Percentiles rank a stretch among this genome's conserved stretches.
Conservation (phyloP, 2,113 vertebrate species). For the Irena cyanogastra region DNA sequence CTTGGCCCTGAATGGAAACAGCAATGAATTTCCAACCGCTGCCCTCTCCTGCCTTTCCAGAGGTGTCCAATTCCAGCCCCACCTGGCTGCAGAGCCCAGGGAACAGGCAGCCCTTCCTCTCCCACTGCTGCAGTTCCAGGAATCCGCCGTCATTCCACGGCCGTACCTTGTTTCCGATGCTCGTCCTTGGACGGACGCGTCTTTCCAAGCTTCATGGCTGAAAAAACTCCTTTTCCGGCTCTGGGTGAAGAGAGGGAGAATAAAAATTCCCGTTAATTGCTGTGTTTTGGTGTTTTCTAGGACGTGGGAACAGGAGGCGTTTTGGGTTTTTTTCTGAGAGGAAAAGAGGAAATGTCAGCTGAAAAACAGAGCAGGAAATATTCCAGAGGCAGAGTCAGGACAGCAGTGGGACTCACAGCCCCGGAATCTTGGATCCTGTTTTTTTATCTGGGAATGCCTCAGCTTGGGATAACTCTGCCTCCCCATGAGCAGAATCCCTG, state of each 20-base stretch:
- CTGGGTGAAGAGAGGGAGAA: conserved; percentile 43
- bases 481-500: neutral
- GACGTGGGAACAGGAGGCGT: rapidly evolving
- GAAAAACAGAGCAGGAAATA: neutral
- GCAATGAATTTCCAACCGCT: rapidly evolving
- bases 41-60: neutral
- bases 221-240: conserved; percentile 87
- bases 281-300: neutral
- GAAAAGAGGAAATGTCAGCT: neutral
- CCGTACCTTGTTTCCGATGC: conserved; percentile 76
- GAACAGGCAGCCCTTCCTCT: neutral
- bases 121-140: rapidly evolving
- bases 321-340: neutral
- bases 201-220: conserved; percentile 90
- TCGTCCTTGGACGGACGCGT: conserved; percentile 79
- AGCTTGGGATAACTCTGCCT: neutral
- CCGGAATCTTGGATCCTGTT: neutral
- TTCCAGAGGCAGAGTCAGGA: neutral
- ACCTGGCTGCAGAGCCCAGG: rapidly evolving
- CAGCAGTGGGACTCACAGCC: rapidly evolving
- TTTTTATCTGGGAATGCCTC: neutral
- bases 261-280: rapidly evolving
- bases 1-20: neutral
- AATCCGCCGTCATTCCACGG: rapidly evolving
- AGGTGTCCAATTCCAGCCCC: neutral